Conservation (phyloP, 1,140 invertebrate genomes). For the Archivesica marissinica region DNA sequence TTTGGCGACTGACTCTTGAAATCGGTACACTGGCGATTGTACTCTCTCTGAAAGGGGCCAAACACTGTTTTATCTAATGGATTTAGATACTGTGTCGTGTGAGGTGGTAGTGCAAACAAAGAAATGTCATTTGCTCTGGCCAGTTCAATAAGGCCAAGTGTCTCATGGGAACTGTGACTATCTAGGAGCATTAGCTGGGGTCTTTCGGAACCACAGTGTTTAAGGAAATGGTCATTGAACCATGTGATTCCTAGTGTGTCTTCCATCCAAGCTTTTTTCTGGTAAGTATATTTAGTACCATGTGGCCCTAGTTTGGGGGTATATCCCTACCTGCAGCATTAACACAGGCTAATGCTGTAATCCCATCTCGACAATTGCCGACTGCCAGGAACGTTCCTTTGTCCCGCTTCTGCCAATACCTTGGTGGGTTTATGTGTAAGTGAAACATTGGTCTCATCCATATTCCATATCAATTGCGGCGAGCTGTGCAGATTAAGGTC, state of each 20-base stretch:
- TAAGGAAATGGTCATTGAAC: constrained; percentile 64
- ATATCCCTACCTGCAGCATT: too few species aligned
- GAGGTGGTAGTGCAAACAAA: constrained; percentile 24
- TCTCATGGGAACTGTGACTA: constrained; percentile 57
- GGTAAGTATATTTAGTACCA: constrained; percentile 49
- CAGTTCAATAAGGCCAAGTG: constrained; percentile 36
- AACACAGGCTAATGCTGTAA: too few species aligned
- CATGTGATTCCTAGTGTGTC: constrained; percentile 52
- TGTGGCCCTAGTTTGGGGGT: too few species aligned
- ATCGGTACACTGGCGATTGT: constrained; percentile 56
- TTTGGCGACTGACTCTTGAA: constrained; percentile 47
- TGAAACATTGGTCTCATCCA: too few species aligned
- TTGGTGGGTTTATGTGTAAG: too few species aligned
- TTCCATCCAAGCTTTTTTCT: constrained; percentile 63
- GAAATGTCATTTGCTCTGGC: constrained; percentile 49
- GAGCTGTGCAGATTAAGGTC: too few species aligned
- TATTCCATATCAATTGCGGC: too few species aligned
- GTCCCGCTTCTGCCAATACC: too few species aligned
- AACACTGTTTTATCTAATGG: constrained; percentile 68
- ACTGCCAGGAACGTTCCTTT: too few species aligned
- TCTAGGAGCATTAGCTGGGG: constrained; percentile 63
- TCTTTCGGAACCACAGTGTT: constrained; percentile 54
- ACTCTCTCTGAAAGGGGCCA: constrained; percentile 58
- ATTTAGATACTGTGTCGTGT: constrained; percentile 69
- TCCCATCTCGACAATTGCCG: too few species aligned